Conservation (phyloP, 2,888 invertebrate species). For the Sphaeridia pumilis region DNA sequence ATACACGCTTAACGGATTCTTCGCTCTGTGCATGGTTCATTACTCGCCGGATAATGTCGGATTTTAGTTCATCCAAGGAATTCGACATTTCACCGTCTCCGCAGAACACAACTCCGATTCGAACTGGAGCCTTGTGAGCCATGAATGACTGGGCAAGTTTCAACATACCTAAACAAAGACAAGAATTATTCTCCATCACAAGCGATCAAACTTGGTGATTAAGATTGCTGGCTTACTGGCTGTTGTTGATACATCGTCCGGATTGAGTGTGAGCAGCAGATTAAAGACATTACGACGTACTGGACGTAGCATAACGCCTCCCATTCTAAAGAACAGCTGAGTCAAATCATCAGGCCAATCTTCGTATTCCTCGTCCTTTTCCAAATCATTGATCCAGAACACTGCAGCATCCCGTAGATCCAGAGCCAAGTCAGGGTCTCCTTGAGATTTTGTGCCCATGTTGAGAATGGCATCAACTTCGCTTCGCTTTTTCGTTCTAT, state of each 20-base stretch:
- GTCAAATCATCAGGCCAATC: constrained; percentile 81
- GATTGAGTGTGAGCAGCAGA: constrained; percentile 28
- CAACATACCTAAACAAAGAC: constrained; percentile 57
- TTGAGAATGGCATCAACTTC: constrained; percentile 44
- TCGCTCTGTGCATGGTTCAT: constrained; percentile 31
- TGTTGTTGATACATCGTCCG: constrained; percentile 25
- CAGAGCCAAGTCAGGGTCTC: constrained; percentile 65
- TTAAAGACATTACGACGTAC: constrained; percentile 55
- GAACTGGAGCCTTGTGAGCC: constrained; percentile 76
- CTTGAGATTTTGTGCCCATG: constrained; percentile 34
- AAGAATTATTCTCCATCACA: background rate
- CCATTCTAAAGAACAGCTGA: constrained; percentile 88
- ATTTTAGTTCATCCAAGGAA: constrained; percentile 15
- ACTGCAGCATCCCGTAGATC: constrained; percentile 90
- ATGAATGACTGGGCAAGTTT: constrained; percentile 82
- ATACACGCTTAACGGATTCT: constrained; percentile 23
- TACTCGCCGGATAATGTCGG: constrained; percentile 23
- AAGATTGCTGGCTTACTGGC: constrained; percentile 15
- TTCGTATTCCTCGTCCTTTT: constrained; percentile 73
- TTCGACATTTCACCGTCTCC: constrained; percentile 11
- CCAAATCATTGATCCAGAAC: constrained; percentile 89
- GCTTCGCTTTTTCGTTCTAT: constrained; percentile 38
- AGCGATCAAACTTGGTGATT: too few relatives aligned
- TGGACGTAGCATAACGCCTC: constrained; percentile 91
- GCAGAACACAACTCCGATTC: constrained; percentile 72